Percentiles rank a stretch among this genome's conserved stretches.
phyloP scores from a whole-genome alignment of 2,797 vertebrate genomes.

The Dromococcyx pavoninus region DNA sequence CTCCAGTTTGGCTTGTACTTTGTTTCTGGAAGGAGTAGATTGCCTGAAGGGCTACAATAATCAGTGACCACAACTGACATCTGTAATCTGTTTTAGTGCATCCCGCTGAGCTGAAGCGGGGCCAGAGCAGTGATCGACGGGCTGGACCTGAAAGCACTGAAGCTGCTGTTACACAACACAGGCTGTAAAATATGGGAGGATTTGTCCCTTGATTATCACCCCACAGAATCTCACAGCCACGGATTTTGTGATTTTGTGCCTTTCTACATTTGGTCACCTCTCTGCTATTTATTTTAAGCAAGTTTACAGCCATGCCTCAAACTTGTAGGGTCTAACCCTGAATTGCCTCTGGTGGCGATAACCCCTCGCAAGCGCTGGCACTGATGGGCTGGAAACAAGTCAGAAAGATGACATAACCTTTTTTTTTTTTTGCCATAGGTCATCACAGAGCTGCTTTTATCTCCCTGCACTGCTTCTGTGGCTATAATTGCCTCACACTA shows the following conservation, averaged over 20 bases:
- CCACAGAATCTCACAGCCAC: background rate
- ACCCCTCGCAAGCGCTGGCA: background rate
- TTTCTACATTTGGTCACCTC: background rate
- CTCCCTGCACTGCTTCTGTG: background rate
- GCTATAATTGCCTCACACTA: background rate
- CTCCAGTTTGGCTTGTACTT: background rate
- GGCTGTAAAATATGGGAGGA: background rate
- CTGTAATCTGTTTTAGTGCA: background rate
- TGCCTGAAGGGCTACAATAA: conserved; percentile 25
- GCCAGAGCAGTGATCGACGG: background rate
- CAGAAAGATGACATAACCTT: background rate
- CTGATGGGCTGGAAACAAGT: background rate
- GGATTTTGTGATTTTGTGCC: background rate
- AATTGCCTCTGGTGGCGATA: background rate
- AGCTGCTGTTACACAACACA: background rate
- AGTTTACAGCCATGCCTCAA: background rate
- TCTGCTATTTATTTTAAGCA: background rate
- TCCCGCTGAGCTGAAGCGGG: background rate
- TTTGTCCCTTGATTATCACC: background rate
- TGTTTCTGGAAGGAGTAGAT: background rate
- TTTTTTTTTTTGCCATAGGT: fast-evolving
- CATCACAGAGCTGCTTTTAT: background rate
- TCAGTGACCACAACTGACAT: conserved; percentile 20
- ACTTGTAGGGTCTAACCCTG: background rate
- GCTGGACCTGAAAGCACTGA: background rate